These are phyloP conservation scores for Tupiocoris notatus DNA, from an alignment of 2,888 invertebrate genomes.

Conservation along the genomic window DNA sequence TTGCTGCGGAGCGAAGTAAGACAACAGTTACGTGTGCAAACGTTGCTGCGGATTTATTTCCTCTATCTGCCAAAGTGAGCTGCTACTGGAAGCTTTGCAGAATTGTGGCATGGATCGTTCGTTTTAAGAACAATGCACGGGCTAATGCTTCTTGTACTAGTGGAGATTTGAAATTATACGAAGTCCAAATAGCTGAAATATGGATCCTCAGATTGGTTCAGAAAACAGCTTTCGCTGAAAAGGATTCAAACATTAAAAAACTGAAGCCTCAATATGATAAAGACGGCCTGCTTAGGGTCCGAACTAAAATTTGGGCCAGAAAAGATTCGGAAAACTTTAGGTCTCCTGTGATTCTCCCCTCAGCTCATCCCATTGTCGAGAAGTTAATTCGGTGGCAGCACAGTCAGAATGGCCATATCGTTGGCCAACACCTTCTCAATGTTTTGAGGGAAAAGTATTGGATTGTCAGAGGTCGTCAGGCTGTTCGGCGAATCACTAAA, in stretches of 20 bases:
- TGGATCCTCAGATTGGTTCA: not conserved
- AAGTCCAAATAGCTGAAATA: not conserved
- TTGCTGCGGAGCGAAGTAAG: conserved; percentile 17
- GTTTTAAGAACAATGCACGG: not conserved
- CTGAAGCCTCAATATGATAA: not conserved
- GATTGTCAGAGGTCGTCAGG: conserved; percentile 40
- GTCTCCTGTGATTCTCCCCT: conserved; percentile 30
- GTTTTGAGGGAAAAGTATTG: conserved; percentile 42
- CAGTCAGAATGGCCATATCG: conserved; percentile 23
- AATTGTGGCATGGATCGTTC: conserved; percentile 11
- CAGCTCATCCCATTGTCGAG: conserved; percentile 25
- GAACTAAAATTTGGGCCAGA: conserved; percentile 33
- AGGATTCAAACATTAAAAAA: not conserved
- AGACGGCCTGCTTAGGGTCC: conserved; percentile 16
- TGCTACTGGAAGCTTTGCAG: not conserved
- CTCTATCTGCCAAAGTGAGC: not conserved
- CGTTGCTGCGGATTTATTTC: not conserved
- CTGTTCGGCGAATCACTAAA: conserved; percentile 2
- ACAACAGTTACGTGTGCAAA: not conserved
- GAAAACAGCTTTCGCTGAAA: not conserved
- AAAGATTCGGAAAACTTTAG: conserved; percentile 38
- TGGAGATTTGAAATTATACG: not conserved
- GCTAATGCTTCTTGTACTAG: not conserved
- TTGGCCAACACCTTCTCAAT: conserved; percentile 23
- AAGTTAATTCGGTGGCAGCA: conserved; percentile 22